Evolutionary conservation across 2,888 invertebrate species (phyloP).

Genomic region (Drosophila ustulata): DNA sequence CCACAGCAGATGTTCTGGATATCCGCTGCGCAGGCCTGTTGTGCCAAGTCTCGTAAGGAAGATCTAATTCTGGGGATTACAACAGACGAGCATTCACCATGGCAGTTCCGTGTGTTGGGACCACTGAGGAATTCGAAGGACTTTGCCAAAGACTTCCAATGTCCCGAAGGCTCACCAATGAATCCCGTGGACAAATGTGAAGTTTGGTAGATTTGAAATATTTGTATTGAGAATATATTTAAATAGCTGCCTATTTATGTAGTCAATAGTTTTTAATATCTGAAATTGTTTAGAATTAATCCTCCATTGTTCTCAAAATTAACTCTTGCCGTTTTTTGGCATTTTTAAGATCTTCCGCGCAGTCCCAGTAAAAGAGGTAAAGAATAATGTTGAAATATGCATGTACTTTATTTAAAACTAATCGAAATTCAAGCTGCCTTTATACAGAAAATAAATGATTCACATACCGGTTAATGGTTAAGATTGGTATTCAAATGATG

Average conservation of each 20-base stretch:
- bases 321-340: too few relatives aligned
- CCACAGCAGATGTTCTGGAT: conserved; percentile 93
- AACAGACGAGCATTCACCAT: conserved; percentile 92
- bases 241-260: too few relatives aligned
- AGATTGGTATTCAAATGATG: conserved; percentile 35
- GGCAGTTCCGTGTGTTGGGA: conserved; percentile 94
- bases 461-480: conserved; percentile 54
- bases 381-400: conserved; percentile 43
- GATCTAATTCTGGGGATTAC: conserved; percentile 92
- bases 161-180: conserved; percentile 95
- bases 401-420: conserved; percentile 72
- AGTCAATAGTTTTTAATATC: too few relatives aligned
- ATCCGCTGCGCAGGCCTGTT: conserved; percentile 95
- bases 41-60: conserved; percentile 91
- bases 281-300: too few relatives aligned
- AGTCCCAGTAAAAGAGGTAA: background rate
- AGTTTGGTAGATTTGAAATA: conserved; percentile 89
- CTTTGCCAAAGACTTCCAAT: conserved; percentile 94
- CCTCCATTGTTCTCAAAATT: too few relatives aligned
- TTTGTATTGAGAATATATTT: too few relatives aligned
- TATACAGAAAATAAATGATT: conserved; percentile 67
- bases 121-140: conserved; percentile 97
- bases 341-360: background rate
- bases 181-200: conserved; percentile 96
- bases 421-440: conserved; percentile 68